Conservation (phyloP, 2,797 vertebrate genomes). For the Trachops cirrhosus region DNA sequence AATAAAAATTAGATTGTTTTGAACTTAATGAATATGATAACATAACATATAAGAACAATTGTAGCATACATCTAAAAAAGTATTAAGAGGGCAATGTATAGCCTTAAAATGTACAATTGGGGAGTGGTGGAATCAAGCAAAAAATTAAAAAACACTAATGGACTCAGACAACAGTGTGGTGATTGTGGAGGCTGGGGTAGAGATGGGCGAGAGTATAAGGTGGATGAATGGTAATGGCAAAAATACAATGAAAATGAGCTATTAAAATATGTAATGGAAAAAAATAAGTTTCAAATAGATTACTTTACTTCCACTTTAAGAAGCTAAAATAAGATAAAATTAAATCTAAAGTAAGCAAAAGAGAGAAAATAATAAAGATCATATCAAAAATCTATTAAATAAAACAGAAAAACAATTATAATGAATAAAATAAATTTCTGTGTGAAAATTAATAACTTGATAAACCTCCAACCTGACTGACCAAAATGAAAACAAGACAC, state of each 20-base stretch:
- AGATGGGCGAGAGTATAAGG: no score
- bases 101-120: neutral
- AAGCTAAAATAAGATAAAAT: neutral
- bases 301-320: neutral
- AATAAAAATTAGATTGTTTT: neutral
- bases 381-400: neutral
- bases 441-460: neutral
- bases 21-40: neutral
- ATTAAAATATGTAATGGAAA: neutral
- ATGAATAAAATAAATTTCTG: neutral
- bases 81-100: neutral
- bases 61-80: neutral
- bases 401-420: neutral
- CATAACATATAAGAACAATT: neutral
- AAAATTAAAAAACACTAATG: no score
- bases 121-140: no score
- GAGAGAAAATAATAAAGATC: neutral
- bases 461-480: neutral
- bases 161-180: neutral
- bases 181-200: no score
- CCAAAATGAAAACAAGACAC: neutral
- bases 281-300: neutral
- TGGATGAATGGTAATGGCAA: no score
- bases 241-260: no score
- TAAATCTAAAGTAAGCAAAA: neutral